These are phyloP conservation scores for Chesias legatella DNA, from an alignment of 2,888 invertebrate species.

Conservation along the genomic window DNA sequence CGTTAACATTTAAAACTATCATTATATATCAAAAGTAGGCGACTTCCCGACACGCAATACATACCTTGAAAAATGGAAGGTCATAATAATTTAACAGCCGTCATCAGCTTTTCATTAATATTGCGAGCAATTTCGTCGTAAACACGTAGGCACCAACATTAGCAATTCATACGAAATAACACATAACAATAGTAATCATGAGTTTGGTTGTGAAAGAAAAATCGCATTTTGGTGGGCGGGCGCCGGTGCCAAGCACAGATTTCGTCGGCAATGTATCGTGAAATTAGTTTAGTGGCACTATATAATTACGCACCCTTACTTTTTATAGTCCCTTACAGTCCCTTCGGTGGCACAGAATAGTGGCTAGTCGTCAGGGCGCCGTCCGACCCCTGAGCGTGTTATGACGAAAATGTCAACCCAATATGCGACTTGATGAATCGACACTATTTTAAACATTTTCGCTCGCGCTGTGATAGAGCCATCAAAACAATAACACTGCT, in stretches of 20 bases:
- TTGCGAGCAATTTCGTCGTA: constrained; percentile 47
- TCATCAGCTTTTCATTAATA: constrained; percentile 57
- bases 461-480: constrained; percentile 40
- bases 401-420: constrained; percentile 78
- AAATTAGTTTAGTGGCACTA: constrained; percentile 81
- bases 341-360: constrained; percentile 22
- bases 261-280: constrained; percentile 79
- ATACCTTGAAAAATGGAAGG: constrained; percentile 50
- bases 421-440: constrained; percentile 78
- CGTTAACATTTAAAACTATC: constrained; percentile 26
- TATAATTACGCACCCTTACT: constrained; percentile 77
- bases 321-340: constrained; percentile 63
- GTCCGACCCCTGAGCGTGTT: constrained; percentile 55
- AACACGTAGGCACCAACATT: constrained; percentile 53
- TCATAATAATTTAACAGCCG: constrained; percentile 45
- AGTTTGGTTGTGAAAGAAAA: constrained; percentile 67
- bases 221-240: constrained; percentile 67
- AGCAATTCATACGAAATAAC: constrained; percentile 74
- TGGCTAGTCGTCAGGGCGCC: constrained; percentile 35
- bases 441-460: constrained; percentile 71
- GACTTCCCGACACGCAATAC: constrained; percentile 30
- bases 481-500: constrained; percentile 23
- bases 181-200: constrained; percentile 75
- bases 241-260: constrained; percentile 79
- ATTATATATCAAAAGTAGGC: constrained; percentile 32